Evolutionary conservation across 2,113 vertebrate genomes (phyloP).

Genomic region (Australoheros scitulus): DNA sequence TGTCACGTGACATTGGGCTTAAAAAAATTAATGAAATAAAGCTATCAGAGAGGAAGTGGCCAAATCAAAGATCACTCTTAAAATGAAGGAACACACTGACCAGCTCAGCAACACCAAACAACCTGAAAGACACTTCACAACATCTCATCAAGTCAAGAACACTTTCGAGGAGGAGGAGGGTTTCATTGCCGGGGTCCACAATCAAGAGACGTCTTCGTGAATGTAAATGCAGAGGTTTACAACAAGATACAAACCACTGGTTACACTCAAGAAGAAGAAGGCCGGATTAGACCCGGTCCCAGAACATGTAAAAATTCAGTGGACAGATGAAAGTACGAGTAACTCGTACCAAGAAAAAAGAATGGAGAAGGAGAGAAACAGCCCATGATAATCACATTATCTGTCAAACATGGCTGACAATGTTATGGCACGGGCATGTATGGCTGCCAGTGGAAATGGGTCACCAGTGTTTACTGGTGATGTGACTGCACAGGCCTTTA

Average conservation of each 20-base stretch:
- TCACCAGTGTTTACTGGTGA: too few relatives aligned
- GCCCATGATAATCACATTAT: background rate
- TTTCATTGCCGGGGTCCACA: too few relatives aligned
- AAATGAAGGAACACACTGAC: background rate
- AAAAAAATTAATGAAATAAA: background rate
- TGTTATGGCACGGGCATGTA: background rate
- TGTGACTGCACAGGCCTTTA: too few relatives aligned
- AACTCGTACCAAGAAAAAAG: background rate
- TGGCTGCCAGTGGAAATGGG: background rate
- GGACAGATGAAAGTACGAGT: background rate
- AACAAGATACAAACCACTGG: too few relatives aligned
- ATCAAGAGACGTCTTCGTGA: too few relatives aligned
- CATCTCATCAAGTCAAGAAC: background rate
- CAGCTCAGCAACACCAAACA: accelerated
- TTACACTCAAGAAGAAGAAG: too few relatives aligned
- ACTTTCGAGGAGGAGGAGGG: too few relatives aligned
- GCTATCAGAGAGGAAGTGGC: background rate
- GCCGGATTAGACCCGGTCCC: background rate
- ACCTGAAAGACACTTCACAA: background rate
- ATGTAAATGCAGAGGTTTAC: too few relatives aligned
- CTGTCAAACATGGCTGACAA: background rate
- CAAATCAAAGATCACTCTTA: too few relatives aligned
- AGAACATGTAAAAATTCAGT: background rate
- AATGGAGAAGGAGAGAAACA: background rate
- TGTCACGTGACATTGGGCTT: background rate